Evolutionary conservation across 2,888 invertebrate species (phyloP).

Genomic region (Drosophila paramelanica): DNA sequence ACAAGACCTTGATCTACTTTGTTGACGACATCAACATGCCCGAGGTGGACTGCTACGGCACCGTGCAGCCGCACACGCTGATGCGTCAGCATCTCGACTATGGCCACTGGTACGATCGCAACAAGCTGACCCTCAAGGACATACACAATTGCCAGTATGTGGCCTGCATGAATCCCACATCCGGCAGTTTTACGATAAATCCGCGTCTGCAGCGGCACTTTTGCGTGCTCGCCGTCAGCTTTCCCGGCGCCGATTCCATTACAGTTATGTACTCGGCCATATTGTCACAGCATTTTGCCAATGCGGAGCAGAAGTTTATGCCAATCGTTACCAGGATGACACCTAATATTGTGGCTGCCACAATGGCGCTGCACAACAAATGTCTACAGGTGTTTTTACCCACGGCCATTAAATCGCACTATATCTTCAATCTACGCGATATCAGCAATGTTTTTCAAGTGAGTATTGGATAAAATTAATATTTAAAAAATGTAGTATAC

Average conservation of each 20-base stretch:
- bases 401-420: slow-evolving; percentile 98
- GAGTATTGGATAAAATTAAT: background rate
- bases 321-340: slow-evolving; percentile 89
- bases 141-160: slow-evolving; percentile 99
- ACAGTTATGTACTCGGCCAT: slow-evolving; percentile 95
- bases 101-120: slow-evolving; percentile 97
- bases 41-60: slow-evolving; percentile 94
- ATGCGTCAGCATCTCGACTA: slow-evolving; percentile 98
- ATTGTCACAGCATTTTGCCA: slow-evolving; percentile 92
- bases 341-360: slow-evolving; percentile 91
- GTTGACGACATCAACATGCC: slow-evolving; percentile 99
- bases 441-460: slow-evolving; percentile 97
- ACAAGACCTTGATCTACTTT: slow-evolving; percentile 96
- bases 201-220: slow-evolving; percentile 96
- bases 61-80: slow-evolving; percentile 97
- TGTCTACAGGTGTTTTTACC: slow-evolving; percentile 95
- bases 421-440: slow-evolving; percentile 97
- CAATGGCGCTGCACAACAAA: slow-evolving; percentile 94
- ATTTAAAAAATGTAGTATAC: too few relatives aligned
- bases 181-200: slow-evolving; percentile 98
- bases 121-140: slow-evolving; percentile 94
- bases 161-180: slow-evolving; percentile 99
- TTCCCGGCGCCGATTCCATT: slow-evolving; percentile 92
- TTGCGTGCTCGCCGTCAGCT: slow-evolving; percentile 94
- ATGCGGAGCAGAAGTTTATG: slow-evolving; percentile 92